Evolutionary conservation across 2,113 vertebrate species (phyloP).

Genomic region (Hyperoodon ampullatus): DNA sequence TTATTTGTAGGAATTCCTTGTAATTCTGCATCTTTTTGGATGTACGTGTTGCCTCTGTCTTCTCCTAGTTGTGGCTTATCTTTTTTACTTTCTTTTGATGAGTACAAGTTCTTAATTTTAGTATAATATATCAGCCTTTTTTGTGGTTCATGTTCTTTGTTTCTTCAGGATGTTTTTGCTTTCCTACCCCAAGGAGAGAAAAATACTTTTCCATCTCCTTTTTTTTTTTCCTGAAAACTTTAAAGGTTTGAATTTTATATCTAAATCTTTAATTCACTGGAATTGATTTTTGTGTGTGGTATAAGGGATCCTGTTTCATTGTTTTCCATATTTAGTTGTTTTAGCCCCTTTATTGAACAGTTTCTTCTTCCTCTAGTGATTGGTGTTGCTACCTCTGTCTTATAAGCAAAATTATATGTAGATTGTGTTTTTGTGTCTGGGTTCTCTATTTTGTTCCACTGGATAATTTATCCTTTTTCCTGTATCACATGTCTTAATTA

Average conservation of each 20-base stretch:
- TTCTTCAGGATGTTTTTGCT: background rate
- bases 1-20: background rate
- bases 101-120: background rate
- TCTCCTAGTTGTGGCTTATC: background rate
- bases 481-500: background rate
- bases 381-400: background rate
- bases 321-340: slow-evolving; percentile 2
- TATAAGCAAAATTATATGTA: background rate
- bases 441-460: background rate
- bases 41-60: background rate
- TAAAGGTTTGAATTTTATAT: background rate
- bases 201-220: background rate
- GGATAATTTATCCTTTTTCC: background rate
- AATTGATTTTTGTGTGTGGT: slow-evolving; percentile 13
- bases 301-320: background rate
- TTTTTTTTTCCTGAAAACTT: background rate
- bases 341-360: background rate
- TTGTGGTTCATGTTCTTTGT: background rate
- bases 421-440: background rate
- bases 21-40: background rate
- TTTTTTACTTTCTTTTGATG: background rate
- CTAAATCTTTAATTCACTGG: background rate
- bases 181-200: background rate
- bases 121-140: background rate
- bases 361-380: background rate